These are phyloP conservation scores for Netelia virgata DNA, from an alignment of 2,888 invertebrate species.

Conservation along the genomic window DNA sequence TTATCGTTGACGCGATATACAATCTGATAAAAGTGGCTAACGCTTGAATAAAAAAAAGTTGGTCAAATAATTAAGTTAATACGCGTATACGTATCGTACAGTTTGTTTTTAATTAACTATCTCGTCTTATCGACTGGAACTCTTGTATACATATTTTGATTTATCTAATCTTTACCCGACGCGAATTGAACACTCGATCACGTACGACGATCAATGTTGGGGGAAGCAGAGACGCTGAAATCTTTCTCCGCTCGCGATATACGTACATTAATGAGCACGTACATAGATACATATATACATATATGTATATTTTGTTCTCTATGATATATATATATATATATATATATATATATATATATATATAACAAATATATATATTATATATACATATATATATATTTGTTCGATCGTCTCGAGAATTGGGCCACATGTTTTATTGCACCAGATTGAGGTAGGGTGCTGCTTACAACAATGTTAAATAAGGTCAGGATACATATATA, in stretches of 20 bases:
- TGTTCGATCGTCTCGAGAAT: neutral
- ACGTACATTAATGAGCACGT: neutral
- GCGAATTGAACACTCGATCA: neutral
- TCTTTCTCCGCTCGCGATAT: neutral
- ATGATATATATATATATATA: neutral
- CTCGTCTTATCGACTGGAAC: neutral
- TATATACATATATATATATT: neutral
- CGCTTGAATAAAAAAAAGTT: constrained; percentile 3
- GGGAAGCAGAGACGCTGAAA: neutral
- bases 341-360: neutral
- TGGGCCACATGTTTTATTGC: neutral
- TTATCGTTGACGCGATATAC: neutral
- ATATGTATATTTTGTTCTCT: too few species aligned
- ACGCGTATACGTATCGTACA: neutral
- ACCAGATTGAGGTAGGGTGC: constrained; percentile 11
- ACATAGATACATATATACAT: too few species aligned
- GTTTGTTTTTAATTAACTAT: neutral
- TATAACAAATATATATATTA: too few species aligned
- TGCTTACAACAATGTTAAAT: neutral
- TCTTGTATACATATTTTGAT: neutral
- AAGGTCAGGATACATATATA: neutral
- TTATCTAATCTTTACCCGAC: neutral
- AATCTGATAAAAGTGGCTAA: constrained; percentile 37
- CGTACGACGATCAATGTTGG: neutral
- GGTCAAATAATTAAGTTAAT: neutral